A percentile compares a stretch with the other conserved stretches of the same genome.
phyloP scores from a whole-genome alignment of 2,113 vertebrate genomes.

The Rhinoderma darwinii region DNA sequence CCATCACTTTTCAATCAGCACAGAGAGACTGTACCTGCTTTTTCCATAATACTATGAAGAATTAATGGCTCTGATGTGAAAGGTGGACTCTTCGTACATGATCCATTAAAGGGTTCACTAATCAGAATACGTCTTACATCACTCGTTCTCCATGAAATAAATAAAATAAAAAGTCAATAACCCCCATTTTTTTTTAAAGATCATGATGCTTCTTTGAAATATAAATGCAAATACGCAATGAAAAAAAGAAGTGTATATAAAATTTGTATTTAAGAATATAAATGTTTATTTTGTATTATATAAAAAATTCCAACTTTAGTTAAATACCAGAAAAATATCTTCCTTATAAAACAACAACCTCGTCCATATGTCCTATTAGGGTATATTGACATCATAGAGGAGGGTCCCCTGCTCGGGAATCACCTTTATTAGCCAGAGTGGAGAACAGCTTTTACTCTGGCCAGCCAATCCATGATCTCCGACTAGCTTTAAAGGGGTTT shows the following conservation, averaged over 20 bases:
- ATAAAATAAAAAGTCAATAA: conserved; percentile 61
- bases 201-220: neutral
- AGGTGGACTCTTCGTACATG: conserved; percentile 79
- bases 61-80: conserved; percentile 79
- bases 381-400: too few species aligned
- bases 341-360: too few species aligned
- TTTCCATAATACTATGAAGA: conserved; percentile 87
- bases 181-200: neutral
- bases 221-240: neutral
- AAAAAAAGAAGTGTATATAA: neutral
- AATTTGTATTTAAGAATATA: neutral
- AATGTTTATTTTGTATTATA: neutral
- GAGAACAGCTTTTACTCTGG: too few species aligned
- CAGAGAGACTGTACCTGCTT: conserved; percentile 85
- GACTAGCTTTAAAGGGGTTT: too few species aligned
- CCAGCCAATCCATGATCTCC: too few species aligned
- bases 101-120: conserved; percentile 82
- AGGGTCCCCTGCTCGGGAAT: too few species aligned
- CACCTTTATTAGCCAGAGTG: too few species aligned
- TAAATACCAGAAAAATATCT: too few species aligned
- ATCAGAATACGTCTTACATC: conserved; percentile 79
- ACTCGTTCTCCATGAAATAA: conserved; percentile 72
- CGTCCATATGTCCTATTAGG: too few species aligned
- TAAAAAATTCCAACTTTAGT: too few species aligned
- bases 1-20: conserved; percentile 91